Base-by-base conservation (phyloP, 2,797 vertebrate genomes). In the Microctenopoma stevenorrisi region DNA sequence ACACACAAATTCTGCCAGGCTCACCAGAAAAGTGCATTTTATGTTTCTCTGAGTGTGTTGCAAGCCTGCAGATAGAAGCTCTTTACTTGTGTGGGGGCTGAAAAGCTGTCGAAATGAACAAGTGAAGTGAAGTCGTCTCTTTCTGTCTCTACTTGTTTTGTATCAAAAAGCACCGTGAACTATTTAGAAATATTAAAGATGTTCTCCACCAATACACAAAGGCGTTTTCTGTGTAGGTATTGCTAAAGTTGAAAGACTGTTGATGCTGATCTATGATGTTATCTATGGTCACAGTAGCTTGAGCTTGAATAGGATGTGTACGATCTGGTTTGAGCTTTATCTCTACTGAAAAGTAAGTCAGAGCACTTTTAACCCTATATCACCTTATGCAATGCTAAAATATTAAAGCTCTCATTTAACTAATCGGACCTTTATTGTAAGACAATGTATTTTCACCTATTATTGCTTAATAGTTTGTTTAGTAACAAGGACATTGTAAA, bases 1-100 rank as follows among this genome's bases (percentile, higher is more conserved):
- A 87, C 12, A 35, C 5, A 25, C 35, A 30, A 16, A 54, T 70
- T 82, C 18, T 77, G 52, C 47, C 54, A 12, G 48, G 48, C 35
- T 77, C 63, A 56, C 54, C 47, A 61, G 10, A 64, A 68, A 72
- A 81, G 66, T 25, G 30, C 11, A 30, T 79, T 80, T 67, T 54
- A 54, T 76, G 53, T 42, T 67, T 3, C 46, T 53, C 61, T 22
- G 53, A 70, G 55, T 69, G 64, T 48, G 47, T 58, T 72, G 74
- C 48, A 68, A 66, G 52, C 72, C 66, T 68, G 59, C 68, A 62
- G 48, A 86, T 70, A 46, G 46, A 67, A 68, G 64, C 72, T 65
- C 42, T 81, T 64, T 72, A 64, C 69, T 49, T 80, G 56, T 61
- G 69, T 74, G 63, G 62, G 13, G 52, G 42, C 51, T 50, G 72